These are phyloP conservation scores for Hydrozoanthus gracilis DNA, from an alignment of 92 coral and sea anemone genomes.

Conservation along the genomic window DNA sequence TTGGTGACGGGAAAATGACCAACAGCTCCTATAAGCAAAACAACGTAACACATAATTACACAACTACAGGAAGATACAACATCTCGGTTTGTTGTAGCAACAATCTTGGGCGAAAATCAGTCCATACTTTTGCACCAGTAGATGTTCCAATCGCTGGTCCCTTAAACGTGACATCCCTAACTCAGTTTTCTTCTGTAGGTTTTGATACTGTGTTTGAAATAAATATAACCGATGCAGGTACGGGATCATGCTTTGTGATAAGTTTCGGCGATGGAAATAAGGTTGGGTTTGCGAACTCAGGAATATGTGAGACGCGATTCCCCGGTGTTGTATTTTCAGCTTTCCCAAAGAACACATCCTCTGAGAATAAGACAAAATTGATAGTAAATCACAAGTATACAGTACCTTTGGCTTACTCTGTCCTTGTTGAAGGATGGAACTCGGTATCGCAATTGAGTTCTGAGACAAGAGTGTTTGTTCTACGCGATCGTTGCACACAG, in stretches of 20 bases:
- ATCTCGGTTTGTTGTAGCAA: not conserved
- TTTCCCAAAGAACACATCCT: not conserved
- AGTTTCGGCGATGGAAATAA: constrained; percentile 4
- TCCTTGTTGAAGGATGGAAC: constrained; percentile 14
- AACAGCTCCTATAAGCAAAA: constrained; percentile 24
- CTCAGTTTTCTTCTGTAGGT: constrained; percentile 2
- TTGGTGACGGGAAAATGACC: not conserved
- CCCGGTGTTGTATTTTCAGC: constrained; percentile 9
- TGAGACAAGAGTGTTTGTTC: constrained; percentile 13
- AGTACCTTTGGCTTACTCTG: not conserved
- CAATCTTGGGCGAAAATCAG: constrained; percentile 13
- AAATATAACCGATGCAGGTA: not conserved
- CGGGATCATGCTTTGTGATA: constrained; percentile 25
- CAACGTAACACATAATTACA: constrained; percentile 2
- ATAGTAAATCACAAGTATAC: not conserved
- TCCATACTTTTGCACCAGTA: not conserved
- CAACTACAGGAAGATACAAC: constrained; percentile 14
- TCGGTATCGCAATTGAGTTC: not conserved
- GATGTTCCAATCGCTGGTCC: constrained; percentile 13
- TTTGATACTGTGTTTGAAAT: not conserved
- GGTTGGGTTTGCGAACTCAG: not conserved
- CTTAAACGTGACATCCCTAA: not conserved
- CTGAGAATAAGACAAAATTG: not conserved
- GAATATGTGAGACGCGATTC: not conserved
- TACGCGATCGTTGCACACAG: constrained; percentile 13